Evolutionary conservation across 2,113 vertebrate genomes (phyloP), one percentile per base, ranked within the genome.

Genomic region (Silurus asotus): DNA sequence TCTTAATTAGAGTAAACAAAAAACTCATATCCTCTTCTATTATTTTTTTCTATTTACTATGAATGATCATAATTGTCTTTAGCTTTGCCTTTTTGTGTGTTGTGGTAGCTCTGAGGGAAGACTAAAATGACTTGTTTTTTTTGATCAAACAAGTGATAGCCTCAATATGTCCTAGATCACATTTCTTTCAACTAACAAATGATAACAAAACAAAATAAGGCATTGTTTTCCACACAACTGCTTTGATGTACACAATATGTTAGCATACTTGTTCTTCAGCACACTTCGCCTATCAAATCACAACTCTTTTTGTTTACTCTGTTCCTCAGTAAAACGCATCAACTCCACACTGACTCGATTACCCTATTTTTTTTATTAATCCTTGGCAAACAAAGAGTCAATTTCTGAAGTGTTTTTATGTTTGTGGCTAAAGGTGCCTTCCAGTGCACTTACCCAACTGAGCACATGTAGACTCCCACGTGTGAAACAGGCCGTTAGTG

Each of bases 391-490:
- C 55, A 79, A 79, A 45, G 1, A 64, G 23, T 51, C 19, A 6
- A 0, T 15, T 13, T 19, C 65, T 48, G 19, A 48, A 23, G n/a
- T 72, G 56, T 53, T 14, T 82, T 20, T 5, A 28, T 56, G 48
- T 84, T 82, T 82, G 49, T 49, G 55, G 76, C 25, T 58, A 13
- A 87, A 76, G 37, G 23, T 79, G 59, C 8, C 19, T 56, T 72
- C 9, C 84, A 77, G 51, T 82, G 45, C 75, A 86, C 86, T 64
- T 88, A 86, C 89, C 86, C 62, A 13, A 51, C 45, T 23, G 67
- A 77, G 70, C 76, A 86, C 85, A 81, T 82, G 88, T n/a, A 64
- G 65, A n/a, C 51, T 79, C 51, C 81, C 89, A 84, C 72, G 72
- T 82, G 87, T 49, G 56, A 55, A 20, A 59, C n/a, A 86, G 23